Conservation (phyloP, 2,888 invertebrate genomes). For the Eilema depressum region DNA sequence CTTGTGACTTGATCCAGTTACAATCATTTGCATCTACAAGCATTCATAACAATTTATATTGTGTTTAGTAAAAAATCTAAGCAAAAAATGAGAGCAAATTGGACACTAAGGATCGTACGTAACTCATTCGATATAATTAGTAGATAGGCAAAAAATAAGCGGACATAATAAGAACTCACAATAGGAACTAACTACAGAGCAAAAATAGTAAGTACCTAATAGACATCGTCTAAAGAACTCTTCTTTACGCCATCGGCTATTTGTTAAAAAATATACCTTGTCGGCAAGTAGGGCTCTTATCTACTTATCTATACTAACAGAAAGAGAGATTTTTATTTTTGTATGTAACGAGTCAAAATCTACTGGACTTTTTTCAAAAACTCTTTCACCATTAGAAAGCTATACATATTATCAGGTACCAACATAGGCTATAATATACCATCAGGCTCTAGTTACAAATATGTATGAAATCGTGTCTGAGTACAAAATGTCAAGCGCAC, state of each 20-base stretch:
- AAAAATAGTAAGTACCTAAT: neutral
- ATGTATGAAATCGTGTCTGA: too few relatives aligned
- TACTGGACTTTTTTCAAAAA: too few relatives aligned
- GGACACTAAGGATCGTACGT: neutral
- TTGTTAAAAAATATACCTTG: neutral
- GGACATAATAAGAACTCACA: neutral
- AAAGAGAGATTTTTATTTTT: too few relatives aligned
- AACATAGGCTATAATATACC: too few relatives aligned
- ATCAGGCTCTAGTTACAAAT: too few relatives aligned
- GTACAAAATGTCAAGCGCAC: too few relatives aligned
- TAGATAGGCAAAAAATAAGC: neutral
- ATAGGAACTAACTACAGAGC: neutral
- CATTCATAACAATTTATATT: neutral
- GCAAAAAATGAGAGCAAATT: neutral
- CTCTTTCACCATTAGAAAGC: too few relatives aligned
- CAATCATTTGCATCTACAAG: neutral
- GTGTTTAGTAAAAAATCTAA: neutral
- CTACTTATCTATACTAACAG: too few relatives aligned
- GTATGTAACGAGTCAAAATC: too few relatives aligned
- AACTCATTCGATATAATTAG: constrained; percentile 4
- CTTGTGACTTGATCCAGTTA: neutral
- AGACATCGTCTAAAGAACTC: neutral
- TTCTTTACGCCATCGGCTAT: neutral
- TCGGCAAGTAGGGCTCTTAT: neutral
- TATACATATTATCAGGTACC: too few relatives aligned